Percentiles rank a stretch among this genome's conserved stretches.
Conservation (phyloP, 1,140 invertebrate genomes). For the Xylocopa sonorina region DNA sequence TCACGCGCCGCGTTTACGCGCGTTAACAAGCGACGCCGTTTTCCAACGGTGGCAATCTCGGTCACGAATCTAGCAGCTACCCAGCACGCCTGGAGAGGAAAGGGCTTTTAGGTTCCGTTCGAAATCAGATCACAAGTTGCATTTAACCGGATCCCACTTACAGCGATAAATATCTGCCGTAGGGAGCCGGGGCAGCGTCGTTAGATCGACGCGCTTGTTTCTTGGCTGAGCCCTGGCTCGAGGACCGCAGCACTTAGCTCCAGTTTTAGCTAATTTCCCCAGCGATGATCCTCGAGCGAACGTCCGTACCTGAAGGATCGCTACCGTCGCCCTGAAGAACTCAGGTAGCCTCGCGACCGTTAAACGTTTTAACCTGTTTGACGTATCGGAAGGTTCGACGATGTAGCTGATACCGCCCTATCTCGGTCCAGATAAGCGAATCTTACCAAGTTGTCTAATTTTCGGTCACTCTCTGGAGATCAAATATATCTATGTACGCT, state of each 20-base stretch:
- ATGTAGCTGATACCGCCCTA: constrained; percentile 16
- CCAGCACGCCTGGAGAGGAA: constrained; percentile 49
- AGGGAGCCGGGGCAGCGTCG: constrained; percentile 30
- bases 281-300: constrained; percentile 43
- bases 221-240: constrained; percentile 52
- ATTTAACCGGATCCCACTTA: constrained; percentile 76
- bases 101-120: constrained; percentile 66
- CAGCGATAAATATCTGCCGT: constrained; percentile 74
- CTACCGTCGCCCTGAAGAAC: constrained; percentile 33
- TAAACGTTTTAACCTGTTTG: constrained; percentile 52
- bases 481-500: too few relatives aligned
- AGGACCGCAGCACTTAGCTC: constrained; percentile 52
- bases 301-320: constrained; percentile 14
- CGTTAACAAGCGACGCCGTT: constrained; percentile 46
- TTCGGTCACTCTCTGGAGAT: too few relatives aligned
- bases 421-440: constrained; percentile 2
- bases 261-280: constrained; percentile 69
- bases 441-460: not conserved
- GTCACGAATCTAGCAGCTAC: constrained; percentile 51
- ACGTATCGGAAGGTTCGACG: constrained; percentile 19
- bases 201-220: constrained; percentile 68
- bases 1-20: constrained; percentile 25
- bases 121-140: constrained; percentile 74
- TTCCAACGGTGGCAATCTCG: constrained; percentile 61
- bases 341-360: constrained; percentile 58